Conservation (phyloP, 2,888 invertebrate genomes). For the Sisyra nigra region DNA sequence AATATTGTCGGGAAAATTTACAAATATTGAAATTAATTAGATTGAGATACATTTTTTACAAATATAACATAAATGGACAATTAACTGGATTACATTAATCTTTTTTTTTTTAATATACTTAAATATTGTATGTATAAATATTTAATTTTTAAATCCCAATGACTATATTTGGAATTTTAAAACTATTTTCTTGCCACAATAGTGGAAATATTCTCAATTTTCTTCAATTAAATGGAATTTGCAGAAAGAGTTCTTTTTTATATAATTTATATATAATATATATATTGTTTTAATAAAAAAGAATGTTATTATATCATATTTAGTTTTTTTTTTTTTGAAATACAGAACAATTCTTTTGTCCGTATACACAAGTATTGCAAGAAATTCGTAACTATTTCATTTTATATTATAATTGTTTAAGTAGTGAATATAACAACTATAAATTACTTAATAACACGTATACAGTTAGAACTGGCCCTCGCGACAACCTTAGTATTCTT, state of each 20-base stretch:
- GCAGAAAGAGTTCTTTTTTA: too few relatives aligned
- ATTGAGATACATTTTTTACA: neutral
- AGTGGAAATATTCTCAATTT: neutral
- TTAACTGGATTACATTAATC: neutral
- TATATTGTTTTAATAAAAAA: neutral
- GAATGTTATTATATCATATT: neutral
- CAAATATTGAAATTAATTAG: too few relatives aligned
- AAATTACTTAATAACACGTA: constrained; percentile 9
- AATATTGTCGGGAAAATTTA: too few relatives aligned
- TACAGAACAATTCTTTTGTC: neutral
- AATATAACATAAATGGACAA: neutral
- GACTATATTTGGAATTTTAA: too few relatives aligned
- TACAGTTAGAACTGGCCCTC: constrained; percentile 10
- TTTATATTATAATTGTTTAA: constrained; percentile 1
- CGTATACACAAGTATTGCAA: constrained; percentile 2
- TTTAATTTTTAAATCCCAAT: too few relatives aligned
- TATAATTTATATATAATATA: neutral
- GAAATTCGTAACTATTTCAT: neutral
- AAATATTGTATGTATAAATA: neutral
- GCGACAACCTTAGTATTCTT: neutral
- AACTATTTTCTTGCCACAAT: neutral
- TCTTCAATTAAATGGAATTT: too few relatives aligned
- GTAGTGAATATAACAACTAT: constrained; percentile 3
- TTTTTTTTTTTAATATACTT: neutral
- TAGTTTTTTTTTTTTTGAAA: neutral